phyloP scores from a whole-genome alignment of 1,140 invertebrate species.

The Zelostemma sp. region DNA sequence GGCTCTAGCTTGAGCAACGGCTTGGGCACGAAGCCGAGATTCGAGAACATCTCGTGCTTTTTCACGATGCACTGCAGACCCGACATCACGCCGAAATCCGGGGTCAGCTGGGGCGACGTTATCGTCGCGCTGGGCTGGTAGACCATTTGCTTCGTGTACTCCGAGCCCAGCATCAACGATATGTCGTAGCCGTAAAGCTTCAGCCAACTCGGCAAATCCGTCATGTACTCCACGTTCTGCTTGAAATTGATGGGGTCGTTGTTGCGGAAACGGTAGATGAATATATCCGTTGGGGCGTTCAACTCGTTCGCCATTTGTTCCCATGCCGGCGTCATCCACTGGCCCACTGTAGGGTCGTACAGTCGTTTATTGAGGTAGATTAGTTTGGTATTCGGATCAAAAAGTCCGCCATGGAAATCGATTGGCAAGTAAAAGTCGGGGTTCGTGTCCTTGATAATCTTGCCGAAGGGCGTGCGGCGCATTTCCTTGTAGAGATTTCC shows the following conservation, averaged over 20 bases:
- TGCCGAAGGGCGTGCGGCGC: slow-evolving; percentile 90
- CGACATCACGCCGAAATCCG: slow-evolving; percentile 89
- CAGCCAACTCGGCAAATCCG: slow-evolving; percentile 86
- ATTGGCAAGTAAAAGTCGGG: slow-evolving; percentile 83
- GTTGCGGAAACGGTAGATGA: slow-evolving; percentile 91
- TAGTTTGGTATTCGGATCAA: slow-evolving; percentile 87
- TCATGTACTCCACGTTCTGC: slow-evolving; percentile 84
- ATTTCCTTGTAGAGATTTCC: slow-evolving; percentile 94
- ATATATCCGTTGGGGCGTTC: slow-evolving; percentile 88
- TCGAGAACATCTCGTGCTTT: slow-evolving; percentile 83
- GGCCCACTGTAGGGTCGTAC: slow-evolving; percentile 93
- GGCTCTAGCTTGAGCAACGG: slow-evolving; percentile 85
- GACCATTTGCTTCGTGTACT: slow-evolving; percentile 81
- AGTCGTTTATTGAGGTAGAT: slow-evolving; percentile 86
- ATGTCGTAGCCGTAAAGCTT: slow-evolving; percentile 90
- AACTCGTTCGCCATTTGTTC: slow-evolving; percentile 84
- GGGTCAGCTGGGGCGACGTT: slow-evolving; percentile 81
- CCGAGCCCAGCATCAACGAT: slow-evolving; percentile 85
- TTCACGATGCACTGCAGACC: slow-evolving; percentile 89
- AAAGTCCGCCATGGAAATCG: slow-evolving; percentile 92
- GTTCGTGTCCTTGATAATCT: slow-evolving; percentile 89
- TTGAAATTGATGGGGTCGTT: slow-evolving; percentile 92
- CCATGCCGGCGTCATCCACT: slow-evolving; percentile 96
- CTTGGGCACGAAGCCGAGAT: slow-evolving; percentile 86
- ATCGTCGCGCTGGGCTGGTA: slow-evolving; percentile 82